Evolutionary conservation across 2,888 invertebrate genomes (phyloP).

Genomic region (Timandra comae): DNA sequence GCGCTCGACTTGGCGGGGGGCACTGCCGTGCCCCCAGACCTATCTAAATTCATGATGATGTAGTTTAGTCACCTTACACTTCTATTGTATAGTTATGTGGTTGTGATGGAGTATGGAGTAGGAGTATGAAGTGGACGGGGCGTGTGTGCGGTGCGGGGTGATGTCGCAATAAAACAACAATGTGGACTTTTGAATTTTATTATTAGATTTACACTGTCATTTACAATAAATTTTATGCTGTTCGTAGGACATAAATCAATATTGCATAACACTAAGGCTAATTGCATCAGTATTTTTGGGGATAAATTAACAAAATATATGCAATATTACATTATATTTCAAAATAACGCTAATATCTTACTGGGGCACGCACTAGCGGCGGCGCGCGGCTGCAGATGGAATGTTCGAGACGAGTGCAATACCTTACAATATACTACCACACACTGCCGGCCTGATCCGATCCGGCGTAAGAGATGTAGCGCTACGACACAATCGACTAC

Average conservation of each 20-base stretch:
- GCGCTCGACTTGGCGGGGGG: no score
- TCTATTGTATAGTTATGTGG: no score
- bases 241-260: conserved; percentile 76
- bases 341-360: conserved; percentile 76
- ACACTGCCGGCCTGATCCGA: conserved; percentile 25
- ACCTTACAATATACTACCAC: conserved; percentile 71
- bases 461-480: conserved; percentile 63
- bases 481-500: conserved; percentile 63
- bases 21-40: no score
- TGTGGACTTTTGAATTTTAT: conserved; percentile 74
- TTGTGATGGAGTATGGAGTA: no score
- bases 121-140: no score
- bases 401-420: conserved; percentile 44
- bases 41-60: no score
- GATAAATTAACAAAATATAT: conserved; percentile 75
- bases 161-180: conserved; percentile 53
- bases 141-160: no score
- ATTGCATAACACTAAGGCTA: conserved; percentile 78
- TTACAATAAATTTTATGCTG: conserved; percentile 77
- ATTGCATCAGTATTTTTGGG: conserved; percentile 75
- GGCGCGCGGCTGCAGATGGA: conserved; percentile 39
- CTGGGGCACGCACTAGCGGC: conserved; percentile 66
- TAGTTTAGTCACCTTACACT: no score
- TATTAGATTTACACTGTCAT: conserved; percentile 78
- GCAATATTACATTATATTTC: conserved; percentile 70